Evolutionary conservation across 1,140 invertebrate genomes (phyloP).

Genomic region (Anthonomus grandis): DNA sequence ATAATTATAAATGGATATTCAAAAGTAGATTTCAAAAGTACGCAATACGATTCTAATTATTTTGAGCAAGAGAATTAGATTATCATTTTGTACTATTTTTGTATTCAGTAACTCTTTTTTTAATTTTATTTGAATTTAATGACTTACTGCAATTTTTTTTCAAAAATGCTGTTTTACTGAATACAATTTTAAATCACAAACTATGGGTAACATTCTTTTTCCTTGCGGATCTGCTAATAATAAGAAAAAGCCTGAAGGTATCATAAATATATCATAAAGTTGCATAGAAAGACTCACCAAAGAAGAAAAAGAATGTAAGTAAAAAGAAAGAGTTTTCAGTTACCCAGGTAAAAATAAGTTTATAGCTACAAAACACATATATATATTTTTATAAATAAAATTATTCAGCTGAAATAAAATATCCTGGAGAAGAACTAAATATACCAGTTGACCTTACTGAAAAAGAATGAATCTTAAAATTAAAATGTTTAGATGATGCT

Average conservation of each 20-base stretch:
- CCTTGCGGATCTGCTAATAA: conserved; percentile 1
- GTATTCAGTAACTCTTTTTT: too few relatives aligned
- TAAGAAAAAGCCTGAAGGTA: neutral
- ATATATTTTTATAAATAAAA: too few relatives aligned
- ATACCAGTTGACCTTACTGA: conserved; percentile 1
- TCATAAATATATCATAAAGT: conserved; percentile 11
- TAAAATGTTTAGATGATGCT: conserved; percentile 49
- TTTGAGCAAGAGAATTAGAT: too few relatives aligned
- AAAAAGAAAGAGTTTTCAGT: neutral
- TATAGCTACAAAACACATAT: too few relatives aligned
- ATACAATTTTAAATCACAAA: too few relatives aligned
- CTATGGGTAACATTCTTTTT: neutral
- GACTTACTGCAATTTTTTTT: too few relatives aligned
- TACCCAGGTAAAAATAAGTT: neutral
- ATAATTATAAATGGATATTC: too few relatives aligned
- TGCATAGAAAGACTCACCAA: neutral
- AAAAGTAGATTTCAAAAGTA: too few relatives aligned
- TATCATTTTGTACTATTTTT: too few relatives aligned
- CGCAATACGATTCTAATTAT: too few relatives aligned
- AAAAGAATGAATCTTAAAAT: conserved; percentile 46
- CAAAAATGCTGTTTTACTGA: too few relatives aligned
- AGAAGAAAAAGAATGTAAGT: conserved; percentile 11
- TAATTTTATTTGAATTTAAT: too few relatives aligned
- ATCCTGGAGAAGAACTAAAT: conserved; percentile 1
- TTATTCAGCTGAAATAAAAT: neutral